Evolutionary conservation across 2,113 vertebrate species (phyloP).

Genomic region (Chamaetylas fuelleborni): DNA sequence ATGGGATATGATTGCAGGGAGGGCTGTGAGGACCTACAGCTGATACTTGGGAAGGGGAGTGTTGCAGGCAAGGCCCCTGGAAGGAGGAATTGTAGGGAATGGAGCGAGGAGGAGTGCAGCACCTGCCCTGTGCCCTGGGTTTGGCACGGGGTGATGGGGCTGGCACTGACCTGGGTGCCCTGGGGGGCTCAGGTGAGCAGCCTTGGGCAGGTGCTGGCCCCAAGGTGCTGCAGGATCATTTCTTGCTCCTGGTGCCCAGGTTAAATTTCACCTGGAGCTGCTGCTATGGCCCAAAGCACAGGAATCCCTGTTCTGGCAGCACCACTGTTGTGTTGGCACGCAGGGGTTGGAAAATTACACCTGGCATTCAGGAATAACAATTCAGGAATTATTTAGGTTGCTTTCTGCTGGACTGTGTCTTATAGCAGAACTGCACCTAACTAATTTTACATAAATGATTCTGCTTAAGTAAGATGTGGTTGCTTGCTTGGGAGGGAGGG

Average conservation of each 20-base stretch:
- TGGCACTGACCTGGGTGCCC: neutral
- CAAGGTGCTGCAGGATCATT: neutral
- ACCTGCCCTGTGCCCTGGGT: rapidly evolving
- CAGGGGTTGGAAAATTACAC: neutral
- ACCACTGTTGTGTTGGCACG: neutral
- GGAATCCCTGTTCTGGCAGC: neutral
- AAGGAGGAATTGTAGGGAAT: neutral
- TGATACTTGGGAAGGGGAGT: rapidly evolving
- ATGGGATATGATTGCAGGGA: rapidly evolving
- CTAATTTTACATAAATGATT: neutral
- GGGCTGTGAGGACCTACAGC: rapidly evolving
- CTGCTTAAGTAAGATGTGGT: neutral
- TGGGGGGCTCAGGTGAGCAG: neutral
- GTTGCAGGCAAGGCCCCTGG: neutral
- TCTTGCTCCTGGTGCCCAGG: neutral
- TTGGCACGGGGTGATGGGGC: neutral
- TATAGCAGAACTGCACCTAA: neutral
- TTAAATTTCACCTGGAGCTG: neutral
- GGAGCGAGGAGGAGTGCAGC: rapidly evolving
- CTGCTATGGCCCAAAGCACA: neutral
- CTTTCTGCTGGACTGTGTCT: neutral
- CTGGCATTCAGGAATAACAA: neutral
- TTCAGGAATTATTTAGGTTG: neutral
- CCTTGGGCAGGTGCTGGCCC: neutral
- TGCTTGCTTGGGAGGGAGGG: neutral